Base-by-base conservation (phyloP, 2,113 vertebrate genomes). In the Ictalurus furcatus region DNA sequence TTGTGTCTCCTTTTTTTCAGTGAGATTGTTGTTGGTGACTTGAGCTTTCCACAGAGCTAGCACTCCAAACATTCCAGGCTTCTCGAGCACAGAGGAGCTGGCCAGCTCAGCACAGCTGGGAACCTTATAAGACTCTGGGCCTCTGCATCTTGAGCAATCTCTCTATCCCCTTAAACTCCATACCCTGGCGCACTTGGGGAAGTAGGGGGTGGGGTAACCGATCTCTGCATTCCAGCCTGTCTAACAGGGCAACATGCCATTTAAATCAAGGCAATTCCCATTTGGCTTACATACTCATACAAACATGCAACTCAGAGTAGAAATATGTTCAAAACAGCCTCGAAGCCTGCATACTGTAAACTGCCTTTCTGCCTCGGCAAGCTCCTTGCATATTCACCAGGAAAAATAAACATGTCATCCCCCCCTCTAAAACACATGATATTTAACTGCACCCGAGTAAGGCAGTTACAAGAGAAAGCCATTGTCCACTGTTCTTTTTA, bases 51-150 rank as follows among this genome's bases (percentile, higher is more conserved):
- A 94, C 92, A 90, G 85, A 90, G 90, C 91, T 90, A 86, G 90
- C 90, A 93, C 94, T 95, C 92, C 89, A 93, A 93, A 95, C 94
- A 96, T 96, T 95, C 94, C 94, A 94, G 92, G 88, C 94, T 93
- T 93, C 91, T 92, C 83, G 80, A 94, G 91, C 90, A 88, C 88
- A 21, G 80, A 91, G 80, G 76, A 90, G 89, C 84, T 67, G 87
- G 92, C 93, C 93, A 93, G 92, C 90, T 91, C 91, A 80, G 85
- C 94, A 67, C 95, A 95, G 94, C 94, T 95, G 94, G 94, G 92
- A 94, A 91, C 93, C 92, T 89, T 95, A 94, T 92, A 95, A 93
- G 94, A 94, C 91, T 90, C 86, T 87, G 83, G 73, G 92, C 93
- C 93, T 92, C 93, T 93, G 92, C 93, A 82, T 90, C 80, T 93